These are phyloP conservation scores for Hiodon tergisus DNA, from an alignment of 2,113 vertebrate species.

Conservation along the genomic window DNA sequence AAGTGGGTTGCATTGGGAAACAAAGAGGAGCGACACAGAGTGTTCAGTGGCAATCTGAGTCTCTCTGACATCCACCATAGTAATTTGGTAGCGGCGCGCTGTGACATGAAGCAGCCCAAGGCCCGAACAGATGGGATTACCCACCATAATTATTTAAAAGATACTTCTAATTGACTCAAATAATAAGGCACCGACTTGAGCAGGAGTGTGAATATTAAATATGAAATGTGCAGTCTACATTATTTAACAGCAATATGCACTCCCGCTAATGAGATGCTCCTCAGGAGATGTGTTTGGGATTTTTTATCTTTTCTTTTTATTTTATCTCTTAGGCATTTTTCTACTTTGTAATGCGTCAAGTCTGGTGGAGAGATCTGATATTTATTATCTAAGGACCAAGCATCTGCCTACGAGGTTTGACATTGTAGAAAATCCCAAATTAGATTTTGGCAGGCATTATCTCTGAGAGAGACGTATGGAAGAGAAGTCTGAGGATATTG, in stretches of 20 bases:
- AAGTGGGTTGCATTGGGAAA: not conserved
- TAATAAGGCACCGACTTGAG: slow-evolving; percentile 7
- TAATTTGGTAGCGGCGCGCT: not conserved
- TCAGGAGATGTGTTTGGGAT: slow-evolving; percentile 5
- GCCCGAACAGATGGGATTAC: slow-evolving; percentile 15
- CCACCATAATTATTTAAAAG: not conserved
- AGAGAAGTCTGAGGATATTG: slow-evolving; percentile 41
- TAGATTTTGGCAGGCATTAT: slow-evolving; percentile 61
- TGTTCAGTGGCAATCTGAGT: not conserved
- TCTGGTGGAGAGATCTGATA: slow-evolving; percentile 37
- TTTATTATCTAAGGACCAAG: slow-evolving; percentile 47
- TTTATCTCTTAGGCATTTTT: slow-evolving; percentile 1
- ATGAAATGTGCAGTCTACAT: slow-evolving; percentile 26
- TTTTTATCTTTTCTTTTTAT: slow-evolving; percentile 20
- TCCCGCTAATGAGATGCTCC: slow-evolving; percentile 20
- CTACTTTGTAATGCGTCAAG: slow-evolving; percentile 32
- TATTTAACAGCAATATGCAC: slow-evolving; percentile 29
- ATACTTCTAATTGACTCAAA: slow-evolving; percentile 16
- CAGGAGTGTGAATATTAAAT: slow-evolving; percentile 20
- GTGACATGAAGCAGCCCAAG: slow-evolving; percentile 15
- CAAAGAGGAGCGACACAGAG: not conserved
- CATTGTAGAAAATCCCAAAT: slow-evolving; percentile 39
- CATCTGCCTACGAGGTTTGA: slow-evolving; percentile 53
- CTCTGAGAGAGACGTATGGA: slow-evolving; percentile 53
- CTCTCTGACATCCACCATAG: not conserved